These are phyloP conservation scores for Choristoneura rosaceana DNA, from an alignment of 2,888 invertebrate genomes.

Conservation along the genomic window DNA sequence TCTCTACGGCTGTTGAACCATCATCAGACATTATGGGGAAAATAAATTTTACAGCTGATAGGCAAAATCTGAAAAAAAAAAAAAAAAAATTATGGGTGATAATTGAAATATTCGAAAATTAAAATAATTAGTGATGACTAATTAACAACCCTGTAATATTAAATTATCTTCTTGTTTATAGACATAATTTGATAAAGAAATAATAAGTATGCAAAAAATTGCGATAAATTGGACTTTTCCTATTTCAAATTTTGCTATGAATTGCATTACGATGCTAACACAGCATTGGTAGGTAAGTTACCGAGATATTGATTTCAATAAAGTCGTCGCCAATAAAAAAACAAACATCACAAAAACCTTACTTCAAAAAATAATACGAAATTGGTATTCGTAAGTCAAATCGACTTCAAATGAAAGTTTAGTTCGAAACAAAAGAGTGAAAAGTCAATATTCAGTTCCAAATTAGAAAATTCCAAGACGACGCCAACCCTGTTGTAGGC, in stretches of 20 bases:
- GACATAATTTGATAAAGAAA: too few species aligned
- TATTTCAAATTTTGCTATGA: constrained; percentile 17
- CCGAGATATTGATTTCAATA: constrained; percentile 28
- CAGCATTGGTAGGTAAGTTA: constrained; percentile 1
- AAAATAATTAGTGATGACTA: neutral
- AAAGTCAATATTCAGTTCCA: constrained; percentile 37
- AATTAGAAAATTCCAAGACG: constrained; percentile 21
- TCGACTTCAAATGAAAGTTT: neutral
- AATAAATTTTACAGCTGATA: constrained; percentile 52
- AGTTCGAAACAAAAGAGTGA: constrained; percentile 37
- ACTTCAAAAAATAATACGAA: neutral
- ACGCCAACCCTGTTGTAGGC: constrained; percentile 29
- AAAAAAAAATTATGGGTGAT: constrained; percentile 9
- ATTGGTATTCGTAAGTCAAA: neutral
- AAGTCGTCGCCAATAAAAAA: constrained; percentile 20
- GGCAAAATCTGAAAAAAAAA: constrained; percentile 60
- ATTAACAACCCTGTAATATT: too few species aligned
- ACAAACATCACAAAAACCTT: neutral
- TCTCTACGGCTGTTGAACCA: constrained; percentile 81
- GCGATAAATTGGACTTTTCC: neutral
- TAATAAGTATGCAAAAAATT: neutral
- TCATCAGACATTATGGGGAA: constrained; percentile 80
- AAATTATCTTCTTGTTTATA: too few species aligned
- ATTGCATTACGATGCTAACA: constrained; percentile 27
- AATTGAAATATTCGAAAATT: neutral